Evolutionary conservation across 2,797 vertebrate genomes (phyloP), one percentile per base, ranked within the genome.

Genomic region (Sebastes itinus): DNA sequence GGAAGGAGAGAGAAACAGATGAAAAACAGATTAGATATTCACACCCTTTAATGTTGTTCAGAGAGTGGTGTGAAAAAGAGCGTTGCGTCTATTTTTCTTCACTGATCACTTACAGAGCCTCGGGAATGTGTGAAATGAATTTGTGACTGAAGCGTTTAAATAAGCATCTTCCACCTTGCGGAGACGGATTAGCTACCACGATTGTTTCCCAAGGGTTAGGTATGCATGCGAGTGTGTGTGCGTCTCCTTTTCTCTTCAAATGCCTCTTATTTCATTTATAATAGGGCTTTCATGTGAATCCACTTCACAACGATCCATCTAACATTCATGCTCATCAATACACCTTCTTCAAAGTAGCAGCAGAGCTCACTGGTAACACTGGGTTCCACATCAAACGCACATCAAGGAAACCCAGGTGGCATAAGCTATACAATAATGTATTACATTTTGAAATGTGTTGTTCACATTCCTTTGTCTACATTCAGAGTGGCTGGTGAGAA

Each of bases 111-210:
- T 38, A 78, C 77, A 73, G 70, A 87, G 81, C 78, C 81, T 81
- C 85, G 77, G 81, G 85, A 91, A 88, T 18, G 92, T 85, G 91
- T 92, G 80, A 89, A 91, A 92, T 88, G 80, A 91, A 85, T 93
- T 88, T 92, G 85, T 77, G 82, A 90, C 83, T 77, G 73, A 88
- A 87, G 85, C 80, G 27, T 93, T 93, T 87, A 89, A 91, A 91
- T 85, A 90, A 90, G 69, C 78, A 80, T 77, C 85, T 91, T 92
- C 74, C 67, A 82, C 77, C 66, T 75, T 70, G 79, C 83, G 25
- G 66, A 87, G 82, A 92, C 66, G 72, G 84, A 93, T 94, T 90
- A 88, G 77, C 61, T 25, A 38, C 66, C 27, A 12, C 27, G 64
- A 56, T 78, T 84, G 70, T 80, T 78, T 89, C 78, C 83, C 77